Evolutionary conservation across 2,888 invertebrate species (phyloP).

Genomic region (Platynereis dumerilii): DNA sequence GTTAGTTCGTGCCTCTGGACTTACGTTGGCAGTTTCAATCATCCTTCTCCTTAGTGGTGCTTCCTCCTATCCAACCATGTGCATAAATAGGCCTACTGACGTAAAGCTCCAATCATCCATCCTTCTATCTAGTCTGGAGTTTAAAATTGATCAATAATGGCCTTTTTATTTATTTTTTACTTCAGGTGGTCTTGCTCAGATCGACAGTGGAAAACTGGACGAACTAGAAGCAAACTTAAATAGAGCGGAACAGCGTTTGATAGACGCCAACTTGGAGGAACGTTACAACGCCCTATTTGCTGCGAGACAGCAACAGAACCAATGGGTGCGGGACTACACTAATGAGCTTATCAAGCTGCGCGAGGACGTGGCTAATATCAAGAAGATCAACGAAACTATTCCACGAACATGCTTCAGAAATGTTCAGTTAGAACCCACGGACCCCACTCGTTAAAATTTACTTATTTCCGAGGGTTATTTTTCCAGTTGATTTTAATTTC

Average conservation of each 20-base stretch:
- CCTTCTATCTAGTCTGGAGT: too few species aligned
- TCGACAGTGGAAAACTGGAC: conserved; percentile 58
- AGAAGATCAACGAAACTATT: conserved; percentile 54
- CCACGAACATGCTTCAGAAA: conserved; percentile 52
- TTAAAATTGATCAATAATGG: too few species aligned
- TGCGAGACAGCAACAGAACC: conserved; percentile 26
- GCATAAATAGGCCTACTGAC: too few species aligned
- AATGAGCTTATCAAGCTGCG: conserved; percentile 47
- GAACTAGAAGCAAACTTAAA: conserved; percentile 60
- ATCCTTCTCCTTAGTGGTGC: too few species aligned
- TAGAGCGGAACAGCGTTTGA: conserved; percentile 50
- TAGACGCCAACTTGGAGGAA: conserved; percentile 49
- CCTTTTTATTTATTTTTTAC: too few species aligned
- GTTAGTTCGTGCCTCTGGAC: too few species aligned
- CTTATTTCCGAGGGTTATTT: too few species aligned
- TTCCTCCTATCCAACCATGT: too few species aligned
- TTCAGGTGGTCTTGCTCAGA: conserved; percentile 19
- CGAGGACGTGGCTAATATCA: conserved; percentile 55
- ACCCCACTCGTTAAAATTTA: conserved; percentile 20
- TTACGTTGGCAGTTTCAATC: too few species aligned
- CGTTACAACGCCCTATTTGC: conserved; percentile 44
- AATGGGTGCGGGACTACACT: conserved; percentile 41
- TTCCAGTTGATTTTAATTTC: too few species aligned
- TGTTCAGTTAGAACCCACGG: conserved; percentile 34
- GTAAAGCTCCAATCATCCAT: too few species aligned